phyloP scores from a whole-genome alignment of 2,113 vertebrate genomes.

The Triplophysa dalaica region DNA sequence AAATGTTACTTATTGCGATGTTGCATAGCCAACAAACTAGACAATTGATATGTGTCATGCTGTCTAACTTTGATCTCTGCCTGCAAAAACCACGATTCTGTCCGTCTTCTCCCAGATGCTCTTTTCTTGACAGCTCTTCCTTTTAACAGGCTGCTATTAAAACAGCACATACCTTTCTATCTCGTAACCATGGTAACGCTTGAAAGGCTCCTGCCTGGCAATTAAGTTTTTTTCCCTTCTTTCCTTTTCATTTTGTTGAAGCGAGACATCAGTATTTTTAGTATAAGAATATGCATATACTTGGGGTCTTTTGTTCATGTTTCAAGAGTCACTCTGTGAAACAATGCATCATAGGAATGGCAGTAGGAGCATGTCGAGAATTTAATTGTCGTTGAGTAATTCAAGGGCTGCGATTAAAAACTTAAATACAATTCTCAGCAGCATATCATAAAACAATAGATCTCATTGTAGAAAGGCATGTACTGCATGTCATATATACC shows the following conservation, averaged over 20 bases:
- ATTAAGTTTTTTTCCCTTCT: constrained; percentile 32
- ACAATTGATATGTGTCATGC: constrained; percentile 25
- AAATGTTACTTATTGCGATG: constrained; percentile 25
- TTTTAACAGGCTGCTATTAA: constrained; percentile 43
- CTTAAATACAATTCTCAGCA: constrained; percentile 4
- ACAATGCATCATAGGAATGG: constrained; percentile 16
- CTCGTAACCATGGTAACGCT: constrained; percentile 61
- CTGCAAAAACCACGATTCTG: constrained; percentile 33
- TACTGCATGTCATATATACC: neutral
- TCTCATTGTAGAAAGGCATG: constrained; percentile 2
- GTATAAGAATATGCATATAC: constrained; percentile 37
- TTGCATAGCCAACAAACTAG: constrained; percentile 37
- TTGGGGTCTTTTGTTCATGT: constrained; percentile 27
- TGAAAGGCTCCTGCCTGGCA: constrained; percentile 48
- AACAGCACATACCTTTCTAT: constrained; percentile 54
- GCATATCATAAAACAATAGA: neutral
- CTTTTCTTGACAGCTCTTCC: constrained; percentile 44
- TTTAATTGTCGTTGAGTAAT: constrained; percentile 37
- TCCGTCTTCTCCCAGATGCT: constrained; percentile 27
- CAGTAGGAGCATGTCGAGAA: constrained; percentile 9
- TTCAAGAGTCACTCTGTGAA: constrained; percentile 28
- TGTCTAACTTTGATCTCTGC: constrained; percentile 42
- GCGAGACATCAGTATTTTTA: constrained; percentile 29
- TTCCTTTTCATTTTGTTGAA: constrained; percentile 24
- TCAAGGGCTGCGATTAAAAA: constrained; percentile 9